Conservation (phyloP, 2,113 vertebrate species). For the Pelmatolapia mariae region DNA sequence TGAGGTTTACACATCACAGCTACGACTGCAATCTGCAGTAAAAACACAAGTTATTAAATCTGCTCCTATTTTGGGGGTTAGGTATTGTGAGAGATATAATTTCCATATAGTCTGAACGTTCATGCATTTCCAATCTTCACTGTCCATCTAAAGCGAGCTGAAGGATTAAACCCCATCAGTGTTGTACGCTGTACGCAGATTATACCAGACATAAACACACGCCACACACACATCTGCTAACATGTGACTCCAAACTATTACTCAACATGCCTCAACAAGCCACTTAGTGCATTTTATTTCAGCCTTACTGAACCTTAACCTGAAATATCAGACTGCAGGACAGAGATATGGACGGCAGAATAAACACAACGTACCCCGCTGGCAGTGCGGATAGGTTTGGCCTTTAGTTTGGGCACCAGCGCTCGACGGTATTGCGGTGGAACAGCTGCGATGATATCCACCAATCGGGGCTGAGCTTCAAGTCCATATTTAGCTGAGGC, state of each 20-base stretch:
- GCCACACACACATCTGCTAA: background rate
- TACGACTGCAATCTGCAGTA: conserved; percentile 88
- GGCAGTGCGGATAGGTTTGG: conserved; percentile 92
- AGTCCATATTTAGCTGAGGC: conserved; percentile 87
- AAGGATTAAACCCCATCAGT: background rate
- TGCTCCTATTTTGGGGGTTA: background rate
- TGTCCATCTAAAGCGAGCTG: background rate
- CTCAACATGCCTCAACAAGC: background rate
- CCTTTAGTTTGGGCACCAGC: conserved; percentile 91
- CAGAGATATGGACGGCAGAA: background rate
- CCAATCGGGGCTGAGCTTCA: conserved; percentile 83
- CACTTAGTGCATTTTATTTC: background rate
- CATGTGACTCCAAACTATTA: background rate
- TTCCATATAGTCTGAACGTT: background rate
- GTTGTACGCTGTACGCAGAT: background rate
- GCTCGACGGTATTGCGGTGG: conserved; percentile 81
- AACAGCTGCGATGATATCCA: conserved; percentile 93
- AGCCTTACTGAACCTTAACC: background rate
- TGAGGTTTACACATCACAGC: conserved; percentile 99
- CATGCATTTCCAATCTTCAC: background rate
- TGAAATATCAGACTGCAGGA: background rate
- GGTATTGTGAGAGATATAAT: background rate
- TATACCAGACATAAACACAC: background rate
- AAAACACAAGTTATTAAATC: background rate
- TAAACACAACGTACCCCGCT: conserved; percentile 80